Evolutionary conservation across 2,888 invertebrate species (phyloP).

Genomic region (Gisinianus flammeolus): DNA sequence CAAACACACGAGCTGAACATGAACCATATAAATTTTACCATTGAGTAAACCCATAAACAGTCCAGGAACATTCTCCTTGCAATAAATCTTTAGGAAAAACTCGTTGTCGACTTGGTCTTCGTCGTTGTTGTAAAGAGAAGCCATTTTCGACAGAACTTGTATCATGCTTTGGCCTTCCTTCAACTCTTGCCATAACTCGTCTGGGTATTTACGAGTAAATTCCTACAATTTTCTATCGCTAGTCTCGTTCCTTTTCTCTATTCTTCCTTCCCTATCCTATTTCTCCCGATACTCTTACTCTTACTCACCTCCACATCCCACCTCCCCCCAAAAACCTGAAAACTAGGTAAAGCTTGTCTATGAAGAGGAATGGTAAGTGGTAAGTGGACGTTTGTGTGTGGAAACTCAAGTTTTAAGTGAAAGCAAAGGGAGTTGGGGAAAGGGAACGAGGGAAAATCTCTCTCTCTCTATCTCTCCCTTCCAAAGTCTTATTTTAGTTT

Average conservation of each 20-base stretch:
- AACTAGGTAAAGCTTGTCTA: no score
- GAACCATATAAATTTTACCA: constrained; percentile 45
- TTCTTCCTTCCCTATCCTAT: not conserved
- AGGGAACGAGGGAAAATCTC: not conserved
- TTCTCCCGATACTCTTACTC: not conserved
- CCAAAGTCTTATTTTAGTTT: no score
- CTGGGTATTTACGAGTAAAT: constrained; percentile 29
- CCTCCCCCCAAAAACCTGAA: no score
- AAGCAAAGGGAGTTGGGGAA: not conserved
- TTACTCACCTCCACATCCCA: no score
- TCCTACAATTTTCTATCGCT: constrained; percentile 16
- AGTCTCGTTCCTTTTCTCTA: not conserved
- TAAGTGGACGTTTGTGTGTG: constrained; percentile 2
- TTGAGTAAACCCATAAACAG: constrained; percentile 54
- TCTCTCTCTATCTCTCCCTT: no score
- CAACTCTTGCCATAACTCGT: not conserved
- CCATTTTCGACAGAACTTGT: not conserved
- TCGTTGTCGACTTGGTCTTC: constrained; percentile 21
- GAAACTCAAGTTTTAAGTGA: not conserved
- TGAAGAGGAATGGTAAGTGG: not conserved
- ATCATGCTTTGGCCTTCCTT: constrained; percentile 19
- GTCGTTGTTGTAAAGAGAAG: not conserved
- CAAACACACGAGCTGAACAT: not conserved
- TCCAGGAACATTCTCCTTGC: constrained; percentile 45
- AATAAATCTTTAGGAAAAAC: constrained; percentile 48